A percentile compares a stretch with the other conserved stretches of the same genome.
Evolutionary conservation across 2,888 invertebrate species (phyloP).

Genomic region (Euzetes globulus): DNA sequence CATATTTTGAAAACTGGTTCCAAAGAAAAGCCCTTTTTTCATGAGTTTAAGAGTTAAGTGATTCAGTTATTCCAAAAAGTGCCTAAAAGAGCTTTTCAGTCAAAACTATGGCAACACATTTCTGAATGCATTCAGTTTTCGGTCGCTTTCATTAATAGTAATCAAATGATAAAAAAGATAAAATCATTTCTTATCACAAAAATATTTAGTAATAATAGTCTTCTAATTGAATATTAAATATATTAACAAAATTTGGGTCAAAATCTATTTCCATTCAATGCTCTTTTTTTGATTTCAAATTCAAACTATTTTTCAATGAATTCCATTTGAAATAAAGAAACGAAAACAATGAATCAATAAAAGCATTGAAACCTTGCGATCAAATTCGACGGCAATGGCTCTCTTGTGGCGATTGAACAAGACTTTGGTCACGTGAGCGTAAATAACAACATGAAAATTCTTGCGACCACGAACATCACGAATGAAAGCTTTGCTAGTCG

Average conservation of each 20-base stretch:
- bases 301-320: not conserved
- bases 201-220: not conserved
- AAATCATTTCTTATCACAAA: not conserved
- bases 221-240: conserved; percentile 7
- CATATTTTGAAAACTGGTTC: not conserved
- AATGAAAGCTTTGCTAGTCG: conserved; percentile 46
- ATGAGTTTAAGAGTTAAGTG: not conserved
- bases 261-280: not conserved
- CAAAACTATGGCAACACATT: not conserved
- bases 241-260: conserved; percentile 1
- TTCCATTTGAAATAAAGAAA: not conserved
- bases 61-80: not conserved
- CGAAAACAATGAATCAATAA: not conserved
- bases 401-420: conserved; percentile 65
- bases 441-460: conserved; percentile 60
- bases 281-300: not conserved
- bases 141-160: conserved; percentile 22
- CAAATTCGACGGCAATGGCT: conserved; percentile 51
- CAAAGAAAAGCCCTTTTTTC: not conserved
- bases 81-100: not conserved
- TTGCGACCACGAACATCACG: conserved; percentile 46
- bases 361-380: conserved; percentile 34
- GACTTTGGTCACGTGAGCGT: conserved; percentile 41
- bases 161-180: not conserved
- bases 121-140: not conserved